Evolutionary conservation across 2,888 invertebrate genomes (phyloP).

Genomic region (Coenonympha arcania): DNA sequence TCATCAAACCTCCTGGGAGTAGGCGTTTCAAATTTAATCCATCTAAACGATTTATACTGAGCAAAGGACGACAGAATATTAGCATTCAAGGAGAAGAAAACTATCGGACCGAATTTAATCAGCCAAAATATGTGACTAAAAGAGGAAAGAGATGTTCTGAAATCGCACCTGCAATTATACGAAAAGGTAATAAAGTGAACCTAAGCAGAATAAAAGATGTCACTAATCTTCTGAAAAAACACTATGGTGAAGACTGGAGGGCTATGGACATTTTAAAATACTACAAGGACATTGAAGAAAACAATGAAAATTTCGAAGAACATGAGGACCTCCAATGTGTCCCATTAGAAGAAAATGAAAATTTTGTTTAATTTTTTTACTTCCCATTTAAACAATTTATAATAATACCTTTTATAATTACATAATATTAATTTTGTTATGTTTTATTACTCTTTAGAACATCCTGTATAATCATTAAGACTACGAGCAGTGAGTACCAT

Average conservation of each 20-base stretch:
- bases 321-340: neutral
- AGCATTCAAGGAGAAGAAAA: neutral
- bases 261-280: slow-evolving; percentile 22
- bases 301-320: slow-evolving; percentile 9
- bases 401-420: no score
- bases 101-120: slow-evolving; percentile 1
- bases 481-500: no score
- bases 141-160: neutral
- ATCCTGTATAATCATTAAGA: no score
- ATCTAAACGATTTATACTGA: slow-evolving; percentile 14
- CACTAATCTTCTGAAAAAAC: slow-evolving; percentile 27
- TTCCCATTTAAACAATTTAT: no score
- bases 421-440: no score
- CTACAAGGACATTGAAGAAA: slow-evolving; percentile 27
- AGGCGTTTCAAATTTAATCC: slow-evolving; percentile 27
- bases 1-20: slow-evolving; percentile 22
- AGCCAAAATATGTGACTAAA: slow-evolving; percentile 1
- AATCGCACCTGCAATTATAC: neutral
- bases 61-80: neutral
- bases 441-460: no score
- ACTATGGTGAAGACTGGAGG: slow-evolving; percentile 25
- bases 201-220: slow-evolving; percentile 19
- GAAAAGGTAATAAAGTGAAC: neutral
- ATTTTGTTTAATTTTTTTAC: neutral
- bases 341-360: neutral